phyloP scores from a whole-genome alignment of 2,113 vertebrate genomes.

The Malurus alboscapulatus region DNA sequence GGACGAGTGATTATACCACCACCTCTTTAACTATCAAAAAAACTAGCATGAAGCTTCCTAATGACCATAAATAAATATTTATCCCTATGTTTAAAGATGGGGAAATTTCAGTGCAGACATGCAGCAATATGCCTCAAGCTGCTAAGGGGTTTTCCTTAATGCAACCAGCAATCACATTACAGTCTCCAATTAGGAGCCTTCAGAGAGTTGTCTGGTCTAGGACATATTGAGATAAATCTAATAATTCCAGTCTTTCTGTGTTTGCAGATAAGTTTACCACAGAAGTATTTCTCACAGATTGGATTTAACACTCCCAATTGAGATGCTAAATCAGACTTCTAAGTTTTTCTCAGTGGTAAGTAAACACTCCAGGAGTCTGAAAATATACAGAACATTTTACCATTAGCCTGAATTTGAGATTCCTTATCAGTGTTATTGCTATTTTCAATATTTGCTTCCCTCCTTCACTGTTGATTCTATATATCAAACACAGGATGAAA shows the following conservation, averaged over 20 bases:
- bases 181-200: not conserved
- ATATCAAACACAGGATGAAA: not conserved
- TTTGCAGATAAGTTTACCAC: not conserved
- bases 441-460: not conserved
- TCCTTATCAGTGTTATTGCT: not conserved
- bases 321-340: not conserved
- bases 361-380: not conserved
- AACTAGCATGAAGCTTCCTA: not conserved
- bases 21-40: not conserved
- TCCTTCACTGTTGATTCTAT: not conserved
- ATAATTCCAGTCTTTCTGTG: not conserved
- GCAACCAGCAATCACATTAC: not conserved
- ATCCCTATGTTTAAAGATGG: not conserved
- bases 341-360: not conserved
- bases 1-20: not conserved
- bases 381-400: not conserved
- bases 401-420: not conserved
- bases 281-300: not conserved
- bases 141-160: not conserved
- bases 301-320: not conserved
- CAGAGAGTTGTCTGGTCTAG: not conserved
- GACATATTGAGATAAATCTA: not conserved
- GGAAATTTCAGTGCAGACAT: not conserved
- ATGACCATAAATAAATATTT: slow-evolving; percentile 34
- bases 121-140: not conserved